Conservation (phyloP, 2,113 vertebrate genomes). For the Elephantulus edwardii region DNA sequence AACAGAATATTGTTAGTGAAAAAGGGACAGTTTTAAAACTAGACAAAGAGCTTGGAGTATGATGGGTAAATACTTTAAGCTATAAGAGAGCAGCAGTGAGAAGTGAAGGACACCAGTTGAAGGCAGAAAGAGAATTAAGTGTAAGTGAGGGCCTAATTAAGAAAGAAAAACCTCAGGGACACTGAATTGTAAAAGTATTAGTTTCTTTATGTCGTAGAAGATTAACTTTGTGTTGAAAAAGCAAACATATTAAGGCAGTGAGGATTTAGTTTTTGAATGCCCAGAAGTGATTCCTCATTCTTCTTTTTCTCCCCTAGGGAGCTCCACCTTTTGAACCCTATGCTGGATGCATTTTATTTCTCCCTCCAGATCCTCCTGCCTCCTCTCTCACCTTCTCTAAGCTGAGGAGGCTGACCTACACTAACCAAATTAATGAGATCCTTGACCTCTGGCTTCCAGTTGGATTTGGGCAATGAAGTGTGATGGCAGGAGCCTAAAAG, state of each 20-base stretch:
- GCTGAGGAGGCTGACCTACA: neutral
- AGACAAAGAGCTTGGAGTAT: neutral
- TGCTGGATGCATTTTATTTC: neutral
- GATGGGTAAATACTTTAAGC: too few species aligned
- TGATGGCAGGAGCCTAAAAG: neutral
- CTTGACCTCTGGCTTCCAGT: neutral
- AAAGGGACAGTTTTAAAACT: neutral
- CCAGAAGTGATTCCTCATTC: too few species aligned
- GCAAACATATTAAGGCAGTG: neutral
- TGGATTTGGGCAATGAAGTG: neutral
- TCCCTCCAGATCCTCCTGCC: neutral
- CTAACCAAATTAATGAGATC: neutral
- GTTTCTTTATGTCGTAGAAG: neutral
- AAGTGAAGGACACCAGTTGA: neutral
- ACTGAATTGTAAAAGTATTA: neutral
- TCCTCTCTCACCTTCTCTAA: neutral
- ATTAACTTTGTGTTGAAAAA: neutral
- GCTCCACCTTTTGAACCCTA: neutral
- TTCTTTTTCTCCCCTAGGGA: neutral
- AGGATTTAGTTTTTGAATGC: neutral
- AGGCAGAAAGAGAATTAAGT: neutral
- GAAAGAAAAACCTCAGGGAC: neutral
- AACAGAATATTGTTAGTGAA: neutral
- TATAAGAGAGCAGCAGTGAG: neutral
- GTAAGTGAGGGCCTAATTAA: neutral